These are phyloP conservation scores for Microctenopoma lineatum DNA, from an alignment of 2,797 vertebrate species.

Conservation along the genomic window DNA sequence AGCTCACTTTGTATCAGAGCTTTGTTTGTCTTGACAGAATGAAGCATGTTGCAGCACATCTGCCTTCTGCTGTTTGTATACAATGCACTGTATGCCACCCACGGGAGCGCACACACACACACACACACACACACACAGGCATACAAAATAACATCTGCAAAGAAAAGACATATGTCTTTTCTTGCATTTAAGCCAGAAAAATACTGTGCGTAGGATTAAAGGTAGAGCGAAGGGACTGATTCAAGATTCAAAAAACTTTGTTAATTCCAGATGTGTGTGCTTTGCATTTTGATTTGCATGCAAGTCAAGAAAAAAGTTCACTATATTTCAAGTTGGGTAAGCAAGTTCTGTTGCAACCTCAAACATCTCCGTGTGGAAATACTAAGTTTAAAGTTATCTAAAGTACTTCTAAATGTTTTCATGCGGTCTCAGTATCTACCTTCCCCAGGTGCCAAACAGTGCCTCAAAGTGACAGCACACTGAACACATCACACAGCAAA, in stretches of 20 bases:
- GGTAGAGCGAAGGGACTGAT: neutral
- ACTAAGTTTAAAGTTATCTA: neutral
- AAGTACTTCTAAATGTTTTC: slow-evolving; percentile 29
- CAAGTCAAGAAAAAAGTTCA: slow-evolving; percentile 19
- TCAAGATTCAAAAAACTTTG: no score
- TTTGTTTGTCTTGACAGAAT: slow-evolving; percentile 64
- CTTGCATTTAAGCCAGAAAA: slow-evolving; percentile 21
- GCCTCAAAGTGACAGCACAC: slow-evolving; percentile 25
- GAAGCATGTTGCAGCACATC: slow-evolving; percentile 66
- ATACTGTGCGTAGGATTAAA: slow-evolving; percentile 23
- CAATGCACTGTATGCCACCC: slow-evolving; percentile 50
- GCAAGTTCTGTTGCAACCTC: slow-evolving; percentile 25
- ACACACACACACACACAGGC: slow-evolving; percentile 1
- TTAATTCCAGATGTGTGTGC: neutral
- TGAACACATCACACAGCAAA: neutral
- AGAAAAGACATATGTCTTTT: slow-evolving; percentile 33
- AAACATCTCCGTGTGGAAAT: neutral
- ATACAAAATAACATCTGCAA: slow-evolving; percentile 57
- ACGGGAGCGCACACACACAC: slow-evolving; percentile 31
- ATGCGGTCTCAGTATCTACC: slow-evolving; percentile 10
- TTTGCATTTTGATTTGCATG: neutral
- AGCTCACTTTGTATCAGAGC: slow-evolving; percentile 51
- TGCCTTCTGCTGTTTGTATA: slow-evolving; percentile 51
- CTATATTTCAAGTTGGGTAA: slow-evolving; percentile 39
- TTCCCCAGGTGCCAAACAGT: slow-evolving; percentile 15